phyloP scores from a whole-genome alignment of 2,888 invertebrate genomes.

The Tetranychus piercei region DNA sequence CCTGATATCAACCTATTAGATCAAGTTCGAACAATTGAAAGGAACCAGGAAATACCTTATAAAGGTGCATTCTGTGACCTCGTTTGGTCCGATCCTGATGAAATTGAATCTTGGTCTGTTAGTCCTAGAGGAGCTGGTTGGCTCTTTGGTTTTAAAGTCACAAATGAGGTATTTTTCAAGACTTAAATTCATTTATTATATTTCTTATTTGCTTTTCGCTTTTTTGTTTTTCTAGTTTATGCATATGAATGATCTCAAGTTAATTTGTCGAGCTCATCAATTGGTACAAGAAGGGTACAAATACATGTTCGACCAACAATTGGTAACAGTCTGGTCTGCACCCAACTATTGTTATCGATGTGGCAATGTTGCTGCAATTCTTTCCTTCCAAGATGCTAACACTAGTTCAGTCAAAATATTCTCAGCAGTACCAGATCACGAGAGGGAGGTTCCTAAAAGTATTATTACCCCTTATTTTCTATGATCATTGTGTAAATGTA shows the following conservation, averaged over 20 bases:
- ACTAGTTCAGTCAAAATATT: constrained; percentile 64
- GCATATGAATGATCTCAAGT: constrained; percentile 68
- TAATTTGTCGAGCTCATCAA: constrained; percentile 96
- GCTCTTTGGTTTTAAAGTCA: constrained; percentile 85
- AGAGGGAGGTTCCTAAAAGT: constrained; percentile 76
- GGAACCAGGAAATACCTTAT: constrained; percentile 94
- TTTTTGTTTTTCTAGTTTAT: constrained; percentile 44
- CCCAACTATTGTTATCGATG: constrained; percentile 99
- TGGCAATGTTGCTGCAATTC: constrained; percentile 90
- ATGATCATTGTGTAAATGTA: constrained; percentile 34
- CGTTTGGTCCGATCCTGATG: constrained; percentile 98
- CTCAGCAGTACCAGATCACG: constrained; percentile 81
- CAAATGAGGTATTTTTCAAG: constrained; percentile 42
- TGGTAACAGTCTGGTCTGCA: constrained; percentile 98
- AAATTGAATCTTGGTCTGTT: constrained; percentile 76
- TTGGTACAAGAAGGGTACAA: constrained; percentile 95
- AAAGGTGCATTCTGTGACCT: constrained; percentile 97
- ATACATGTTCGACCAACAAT: constrained; percentile 89
- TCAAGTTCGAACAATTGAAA: constrained; percentile 81
- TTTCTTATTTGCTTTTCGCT: constrained; percentile 23
- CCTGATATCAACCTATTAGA: constrained; percentile 91
- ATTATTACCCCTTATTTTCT: constrained; percentile 93
- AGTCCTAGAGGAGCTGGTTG: constrained; percentile 94
- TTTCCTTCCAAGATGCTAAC: constrained; percentile 59
- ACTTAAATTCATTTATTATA: neutral